phyloP scores from a whole-genome alignment of 2,113 vertebrate species.

The Gadus chalcogrammus region DNA sequence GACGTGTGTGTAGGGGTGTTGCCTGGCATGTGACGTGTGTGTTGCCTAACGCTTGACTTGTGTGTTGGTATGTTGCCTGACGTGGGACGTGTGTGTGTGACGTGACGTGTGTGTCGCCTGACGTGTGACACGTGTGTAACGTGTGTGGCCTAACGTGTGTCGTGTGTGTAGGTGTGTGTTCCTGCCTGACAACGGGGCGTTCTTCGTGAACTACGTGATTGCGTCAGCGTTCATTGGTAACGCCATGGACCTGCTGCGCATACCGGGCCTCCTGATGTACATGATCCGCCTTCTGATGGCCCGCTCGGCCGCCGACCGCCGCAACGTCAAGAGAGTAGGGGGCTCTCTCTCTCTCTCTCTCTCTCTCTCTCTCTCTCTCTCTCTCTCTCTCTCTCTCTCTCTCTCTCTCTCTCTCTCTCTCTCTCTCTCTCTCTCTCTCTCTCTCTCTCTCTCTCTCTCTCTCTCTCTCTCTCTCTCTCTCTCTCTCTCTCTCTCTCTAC shows the following conservation, averaged over 20 bases:
- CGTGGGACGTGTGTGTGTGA: background rate
- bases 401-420: too few relatives aligned
- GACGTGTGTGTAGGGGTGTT: too few relatives aligned
- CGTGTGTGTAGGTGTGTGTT: conserved; percentile 84
- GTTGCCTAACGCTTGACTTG: too few relatives aligned
- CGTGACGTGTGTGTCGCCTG: background rate
- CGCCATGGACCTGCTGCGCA: conserved; percentile 95
- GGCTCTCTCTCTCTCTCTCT: background rate
- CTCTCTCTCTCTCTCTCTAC: too few relatives aligned
- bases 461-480: too few relatives aligned
- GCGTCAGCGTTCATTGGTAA: conserved; percentile 97
- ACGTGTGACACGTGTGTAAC: background rate
- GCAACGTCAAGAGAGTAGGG: conserved; percentile 91
- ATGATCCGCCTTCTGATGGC: conserved; percentile 96
- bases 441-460: too few relatives aligned
- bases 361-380: background rate
- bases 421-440: too few relatives aligned
- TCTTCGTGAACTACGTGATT: conserved; percentile 98
- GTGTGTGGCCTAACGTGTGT: background rate
- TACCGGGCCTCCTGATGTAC: conserved; percentile 97
- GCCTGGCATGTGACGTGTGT: too few relatives aligned
- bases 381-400: too few relatives aligned
- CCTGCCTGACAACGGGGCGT: conserved; percentile 92
- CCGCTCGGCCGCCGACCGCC: conserved; percentile 87
- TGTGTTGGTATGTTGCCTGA: too few relatives aligned